Base-by-base conservation (phyloP, 2,113 vertebrate genomes). In the Brienomyrus longianalis region DNA sequence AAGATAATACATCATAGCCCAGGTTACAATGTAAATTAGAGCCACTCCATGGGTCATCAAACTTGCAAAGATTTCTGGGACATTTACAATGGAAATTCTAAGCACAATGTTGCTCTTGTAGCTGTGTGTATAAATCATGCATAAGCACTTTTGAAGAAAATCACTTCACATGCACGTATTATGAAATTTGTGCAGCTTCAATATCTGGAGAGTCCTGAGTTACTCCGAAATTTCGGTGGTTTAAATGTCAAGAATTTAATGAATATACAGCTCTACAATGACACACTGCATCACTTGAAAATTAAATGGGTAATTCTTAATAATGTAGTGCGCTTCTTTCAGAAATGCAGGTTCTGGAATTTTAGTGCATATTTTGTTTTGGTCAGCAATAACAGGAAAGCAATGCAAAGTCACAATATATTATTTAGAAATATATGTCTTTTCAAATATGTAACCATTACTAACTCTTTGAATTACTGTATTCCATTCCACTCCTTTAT, bases 201-300 rank as follows among this genome's bases (percentile, higher is more conserved):
- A 35, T 80, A 43, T 80, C 74, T 80, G 74, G 17, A 7, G 74
- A 80, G 74, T 17, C 62, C 15, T 43, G 35, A 80, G 74, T 35
- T 80, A 7, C 15, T 43, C 35, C 19, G 21, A 80, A 39, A 43
- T 39, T 35, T 80, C 74, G 3, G 62, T 80, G 74, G 74, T 80
- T 80, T 80, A 80, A 80, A 80, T 80, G 74, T 80, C 31, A 80
- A 39, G 74, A 80, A 80, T 80, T 80, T 17, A 80, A 80, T 80
- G 74, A 80, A 80, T 39, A 7, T 35, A 80, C 31, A 43, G 74
- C 74, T 80, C 43, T 80, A 17, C 17, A 43, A 43, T 80, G 74
- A 39, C n/a, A 27, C 62, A 70, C 62, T 70, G n/a, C 62, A 31
- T 80, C 74, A 80, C 39, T 43, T 80, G 35, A 80, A 39, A 80